A percentile compares a stretch with the other conserved stretches of the same genome.
Evolutionary conservation across 2,888 invertebrate genomes (phyloP).

Genomic region (Phania funesta): DNA sequence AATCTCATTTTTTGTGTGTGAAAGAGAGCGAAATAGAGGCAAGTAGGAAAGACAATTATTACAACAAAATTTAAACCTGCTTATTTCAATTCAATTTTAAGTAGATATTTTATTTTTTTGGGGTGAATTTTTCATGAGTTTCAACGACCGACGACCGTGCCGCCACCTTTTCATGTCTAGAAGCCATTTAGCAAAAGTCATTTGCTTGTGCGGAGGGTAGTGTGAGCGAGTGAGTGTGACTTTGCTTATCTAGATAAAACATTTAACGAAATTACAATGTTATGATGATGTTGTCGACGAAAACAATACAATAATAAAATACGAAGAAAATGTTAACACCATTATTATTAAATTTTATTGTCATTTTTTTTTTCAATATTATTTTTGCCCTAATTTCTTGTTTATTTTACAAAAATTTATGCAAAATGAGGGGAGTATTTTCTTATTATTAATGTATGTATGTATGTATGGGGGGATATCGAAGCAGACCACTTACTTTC

Average conservation of each 20-base stretch:
- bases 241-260: constrained; percentile 67
- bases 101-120: constrained; percentile 1
- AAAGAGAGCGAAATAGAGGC: neutral
- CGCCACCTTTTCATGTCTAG: constrained; percentile 44
- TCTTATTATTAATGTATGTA: no score
- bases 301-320: constrained; percentile 7
- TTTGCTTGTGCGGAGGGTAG: neutral
- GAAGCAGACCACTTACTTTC: no score
- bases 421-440: neutral
- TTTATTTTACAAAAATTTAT: constrained; percentile 1
- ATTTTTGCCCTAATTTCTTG: constrained; percentile 7
- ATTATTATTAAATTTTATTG: constrained; percentile 9
- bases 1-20: neutral
- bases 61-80: neutral
- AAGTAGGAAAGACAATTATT: no score
- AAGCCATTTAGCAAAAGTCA: constrained; percentile 19
- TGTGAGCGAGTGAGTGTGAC: constrained; percentile 48
- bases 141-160: neutral
- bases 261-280: constrained; percentile 66
- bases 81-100: neutral
- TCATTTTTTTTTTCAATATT: neutral
- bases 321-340: neutral
- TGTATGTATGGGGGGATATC: no score
- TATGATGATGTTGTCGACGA: constrained; percentile 38
- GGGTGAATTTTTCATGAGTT: constrained; percentile 36